These are phyloP conservation scores for Halcyon chelicuti DNA, from an alignment of 2,797 vertebrate genomes.

Conservation along the genomic window DNA sequence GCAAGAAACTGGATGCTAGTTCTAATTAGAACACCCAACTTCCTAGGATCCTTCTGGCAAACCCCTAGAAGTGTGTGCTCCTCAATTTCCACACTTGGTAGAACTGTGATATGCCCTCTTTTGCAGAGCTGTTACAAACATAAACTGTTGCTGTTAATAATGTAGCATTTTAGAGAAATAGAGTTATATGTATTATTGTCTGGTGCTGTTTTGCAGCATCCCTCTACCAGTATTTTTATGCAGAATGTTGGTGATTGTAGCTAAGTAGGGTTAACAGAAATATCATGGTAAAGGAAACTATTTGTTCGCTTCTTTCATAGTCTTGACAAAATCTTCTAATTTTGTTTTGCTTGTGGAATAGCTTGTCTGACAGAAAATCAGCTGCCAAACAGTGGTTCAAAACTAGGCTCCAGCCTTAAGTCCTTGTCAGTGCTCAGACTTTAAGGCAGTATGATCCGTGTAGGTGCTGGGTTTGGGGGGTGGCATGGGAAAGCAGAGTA, in stretches of 20 bases:
- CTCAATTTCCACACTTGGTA: neutral
- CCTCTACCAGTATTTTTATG: neutral
- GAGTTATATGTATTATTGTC: neutral
- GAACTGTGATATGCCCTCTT: neutral
- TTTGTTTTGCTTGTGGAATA: neutral
- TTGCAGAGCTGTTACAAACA: neutral
- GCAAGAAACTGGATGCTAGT: neutral
- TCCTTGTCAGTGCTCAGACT: neutral
- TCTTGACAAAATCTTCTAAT: neutral
- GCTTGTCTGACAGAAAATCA: neutral
- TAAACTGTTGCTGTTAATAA: neutral
- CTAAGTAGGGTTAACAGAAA: neutral
- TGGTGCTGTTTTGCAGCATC: neutral
- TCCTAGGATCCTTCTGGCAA: neutral
- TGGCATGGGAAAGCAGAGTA: neutral
- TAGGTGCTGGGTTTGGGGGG: neutral
- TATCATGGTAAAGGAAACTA: accelerated
- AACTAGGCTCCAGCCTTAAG: neutral
- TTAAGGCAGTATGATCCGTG: neutral
- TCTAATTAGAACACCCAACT: neutral
- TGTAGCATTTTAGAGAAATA: neutral
- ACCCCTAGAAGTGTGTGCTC: neutral
- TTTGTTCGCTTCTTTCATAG: neutral
- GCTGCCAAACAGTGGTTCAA: neutral
- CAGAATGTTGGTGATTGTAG: neutral